Conservation (phyloP, 2,113 vertebrate genomes). For the Tapirus terrestris region DNA sequence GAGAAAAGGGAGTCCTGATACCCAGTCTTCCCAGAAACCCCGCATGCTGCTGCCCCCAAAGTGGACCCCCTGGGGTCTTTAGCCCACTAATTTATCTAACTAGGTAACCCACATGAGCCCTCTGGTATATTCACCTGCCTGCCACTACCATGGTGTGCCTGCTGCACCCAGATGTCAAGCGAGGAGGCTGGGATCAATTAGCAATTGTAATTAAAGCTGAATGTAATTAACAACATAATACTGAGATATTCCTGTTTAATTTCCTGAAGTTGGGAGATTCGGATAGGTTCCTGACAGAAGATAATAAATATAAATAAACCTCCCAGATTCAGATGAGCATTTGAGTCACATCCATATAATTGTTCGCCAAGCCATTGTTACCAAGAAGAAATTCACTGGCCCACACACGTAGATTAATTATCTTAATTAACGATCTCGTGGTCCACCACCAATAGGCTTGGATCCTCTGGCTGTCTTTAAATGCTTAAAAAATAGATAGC, state of each 20-base stretch:
- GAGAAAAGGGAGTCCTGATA: conserved; percentile 13
- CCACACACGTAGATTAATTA: not conserved
- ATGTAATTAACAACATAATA: conserved; percentile 20
- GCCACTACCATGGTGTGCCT: not conserved
- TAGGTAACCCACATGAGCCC: not conserved
- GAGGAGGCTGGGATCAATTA: not conserved
- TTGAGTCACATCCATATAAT: conserved; percentile 32
- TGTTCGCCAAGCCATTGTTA: conserved; percentile 19
- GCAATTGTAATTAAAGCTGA: conserved; percentile 60
- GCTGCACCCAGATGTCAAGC: not conserved
- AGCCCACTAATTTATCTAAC: not conserved
- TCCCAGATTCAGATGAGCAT: not conserved
- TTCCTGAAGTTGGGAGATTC: conserved; percentile 55
- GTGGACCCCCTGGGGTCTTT: not conserved
- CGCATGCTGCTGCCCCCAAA: not conserved
- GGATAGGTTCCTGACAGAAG: conserved; percentile 13
- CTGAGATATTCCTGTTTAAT: conserved; percentile 55
- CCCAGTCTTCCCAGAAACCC: not conserved
- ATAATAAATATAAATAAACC: conserved; percentile 57
- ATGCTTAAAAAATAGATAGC: conserved; percentile 15
- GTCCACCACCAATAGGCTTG: not conserved
- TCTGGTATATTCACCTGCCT: not conserved
- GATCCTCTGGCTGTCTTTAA: not conserved
- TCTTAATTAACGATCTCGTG: conserved; percentile 36
- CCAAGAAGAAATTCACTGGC: not conserved